Evolutionary conservation across 23 tunicate species (phyloP), one percentile per base, ranked within the genome.

Genomic region (Botrylloides violaceus): DNA sequence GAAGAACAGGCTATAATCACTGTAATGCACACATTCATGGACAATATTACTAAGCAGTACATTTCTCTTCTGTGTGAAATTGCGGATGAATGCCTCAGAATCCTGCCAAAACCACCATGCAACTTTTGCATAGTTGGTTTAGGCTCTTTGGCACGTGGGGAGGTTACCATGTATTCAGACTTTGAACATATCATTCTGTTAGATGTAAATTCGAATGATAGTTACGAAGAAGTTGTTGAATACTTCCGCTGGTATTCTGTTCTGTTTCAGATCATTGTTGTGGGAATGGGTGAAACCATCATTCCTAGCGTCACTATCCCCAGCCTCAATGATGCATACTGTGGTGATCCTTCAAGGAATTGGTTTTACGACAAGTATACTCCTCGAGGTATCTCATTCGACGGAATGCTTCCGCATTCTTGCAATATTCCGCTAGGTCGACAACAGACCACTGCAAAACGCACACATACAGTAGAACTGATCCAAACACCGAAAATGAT

Each of bases 331-430:
- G 70, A 63, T 63, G 18, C 33, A 3, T 63, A 63, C 35, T 12
- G 34, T 15, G 70, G 29, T 31, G 70, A 63, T 33, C 32, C 32
- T 25, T 3, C 70, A 3, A 31, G n/a, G 6, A 60, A 66, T 12
- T 82, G 88, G 88, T 82, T 82, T 82, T 82, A 66, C 70, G 88
- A 82, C 33, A 76, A 24, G 25, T 36, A 28, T 31, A 76, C 81
- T 18, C 61, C 62, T 1, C 21, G 76, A 64, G 88, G 88, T 2
- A 35, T 82, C 0, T 53, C 81, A 15, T 75, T 53, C 30, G 88
- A 82, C 66, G 88, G 88, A 57, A 66, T 58, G 60, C 37, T 49
- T 32, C 88, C 88, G 23, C 63, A 66, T 66, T 76, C 88, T 1
- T 60, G 81, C 71, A 82, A 76, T 65, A 66, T 32, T 43, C 81